phyloP scores from a whole-genome alignment of 37 sponge, comb jelly and placozoan species.

The Corticium candelabrum region DNA sequence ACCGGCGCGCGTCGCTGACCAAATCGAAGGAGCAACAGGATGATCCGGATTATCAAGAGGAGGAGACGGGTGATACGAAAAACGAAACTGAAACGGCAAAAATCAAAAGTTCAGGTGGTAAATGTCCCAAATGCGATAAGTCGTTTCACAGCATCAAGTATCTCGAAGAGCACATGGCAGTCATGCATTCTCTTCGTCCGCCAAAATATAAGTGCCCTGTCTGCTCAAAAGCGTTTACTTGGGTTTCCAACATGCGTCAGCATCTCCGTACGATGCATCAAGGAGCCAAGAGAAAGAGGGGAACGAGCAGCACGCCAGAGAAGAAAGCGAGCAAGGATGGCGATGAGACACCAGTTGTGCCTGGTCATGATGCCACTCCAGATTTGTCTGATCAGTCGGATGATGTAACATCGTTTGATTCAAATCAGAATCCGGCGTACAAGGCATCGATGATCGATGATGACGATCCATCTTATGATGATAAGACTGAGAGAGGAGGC shows the following conservation, averaged over 20 bases:
- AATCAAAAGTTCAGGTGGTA: not conserved
- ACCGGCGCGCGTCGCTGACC: too few relatives aligned
- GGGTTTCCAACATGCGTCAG: constrained; percentile 2
- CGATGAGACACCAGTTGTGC: not conserved
- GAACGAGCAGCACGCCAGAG: not conserved
- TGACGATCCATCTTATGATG: too few relatives aligned
- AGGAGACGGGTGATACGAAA: too few relatives aligned
- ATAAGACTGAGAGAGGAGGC: too few relatives aligned
- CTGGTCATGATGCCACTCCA: not conserved
- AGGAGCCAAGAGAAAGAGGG: not conserved
- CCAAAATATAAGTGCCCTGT: not conserved
- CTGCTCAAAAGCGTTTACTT: not conserved
- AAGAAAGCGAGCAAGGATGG: not conserved
- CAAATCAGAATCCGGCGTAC: too few relatives aligned
- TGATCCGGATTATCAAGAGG: too few relatives aligned
- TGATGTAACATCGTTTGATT: not conserved
- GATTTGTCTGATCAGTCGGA: too few relatives aligned
- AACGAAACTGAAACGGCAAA: too few relatives aligned
- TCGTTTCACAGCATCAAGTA: not conserved
- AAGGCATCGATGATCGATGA: too few relatives aligned
- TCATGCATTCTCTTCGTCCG: not conserved
- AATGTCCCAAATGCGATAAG: not conserved
- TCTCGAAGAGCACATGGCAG: not conserved
- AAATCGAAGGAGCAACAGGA: too few relatives aligned
- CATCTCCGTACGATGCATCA: not conserved